phyloP scores from a whole-genome alignment of 2,113 vertebrate species.

The Machaerirhynchus nigripectus region DNA sequence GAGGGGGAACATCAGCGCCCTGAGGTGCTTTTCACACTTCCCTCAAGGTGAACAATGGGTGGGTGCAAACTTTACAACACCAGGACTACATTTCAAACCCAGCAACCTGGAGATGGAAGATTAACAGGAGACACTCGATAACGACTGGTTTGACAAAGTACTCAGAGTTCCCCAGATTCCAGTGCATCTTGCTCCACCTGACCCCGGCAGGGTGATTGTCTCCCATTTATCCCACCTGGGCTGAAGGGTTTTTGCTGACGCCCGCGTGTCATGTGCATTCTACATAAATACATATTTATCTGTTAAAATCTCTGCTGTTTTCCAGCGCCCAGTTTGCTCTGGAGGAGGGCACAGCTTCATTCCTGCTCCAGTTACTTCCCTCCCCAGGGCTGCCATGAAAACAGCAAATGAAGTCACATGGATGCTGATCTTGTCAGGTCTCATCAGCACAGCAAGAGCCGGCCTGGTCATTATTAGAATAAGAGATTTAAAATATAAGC shows the following conservation, averaged over 20 bases:
- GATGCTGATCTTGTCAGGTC: constrained; percentile 33
- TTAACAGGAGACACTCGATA: background rate
- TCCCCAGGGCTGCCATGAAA: constrained; percentile 48
- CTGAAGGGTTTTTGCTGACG: background rate
- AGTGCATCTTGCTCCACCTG: background rate
- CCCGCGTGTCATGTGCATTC: background rate
- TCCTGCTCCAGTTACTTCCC: constrained; percentile 59
- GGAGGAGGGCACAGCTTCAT: constrained; percentile 5
- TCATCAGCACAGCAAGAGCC: constrained; percentile 19
- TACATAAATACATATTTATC: background rate
- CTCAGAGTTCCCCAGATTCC: background rate
- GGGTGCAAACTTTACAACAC: background rate
- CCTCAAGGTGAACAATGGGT: background rate
- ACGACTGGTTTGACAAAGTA: background rate
- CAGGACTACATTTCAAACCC: background rate
- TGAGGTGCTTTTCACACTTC: background rate
- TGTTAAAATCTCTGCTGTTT: background rate
- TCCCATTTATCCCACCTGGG: background rate
- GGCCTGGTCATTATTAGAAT: background rate
- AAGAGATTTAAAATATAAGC: background rate
- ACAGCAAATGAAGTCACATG: constrained; percentile 38
- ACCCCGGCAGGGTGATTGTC: background rate
- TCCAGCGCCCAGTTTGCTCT: background rate
- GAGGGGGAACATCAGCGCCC: background rate
- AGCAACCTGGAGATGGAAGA: background rate